Evolutionary conservation across 2,113 vertebrate genomes (phyloP).

Genomic region (Nerophis lumbriciformis): DNA sequence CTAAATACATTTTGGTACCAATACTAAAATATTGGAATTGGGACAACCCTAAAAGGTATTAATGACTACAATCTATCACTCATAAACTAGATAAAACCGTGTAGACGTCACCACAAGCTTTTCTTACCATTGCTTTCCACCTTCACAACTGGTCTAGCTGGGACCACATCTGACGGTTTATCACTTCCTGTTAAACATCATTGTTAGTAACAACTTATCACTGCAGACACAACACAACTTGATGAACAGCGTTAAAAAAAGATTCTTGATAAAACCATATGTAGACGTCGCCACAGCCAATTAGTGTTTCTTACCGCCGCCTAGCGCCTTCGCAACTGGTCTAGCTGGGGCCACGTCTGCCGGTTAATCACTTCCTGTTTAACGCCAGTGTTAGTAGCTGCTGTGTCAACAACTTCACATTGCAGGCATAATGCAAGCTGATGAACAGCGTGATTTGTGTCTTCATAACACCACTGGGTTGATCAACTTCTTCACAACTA

Average conservation of each 20-base stretch:
- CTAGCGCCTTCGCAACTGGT: background rate
- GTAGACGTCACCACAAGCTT: background rate
- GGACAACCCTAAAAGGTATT: no score
- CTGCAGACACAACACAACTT: background rate
- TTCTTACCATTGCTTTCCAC: constrained; percentile 23
- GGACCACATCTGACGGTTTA: background rate
- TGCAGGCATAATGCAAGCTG: background rate
- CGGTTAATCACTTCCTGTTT: background rate
- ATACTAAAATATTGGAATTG: no score
- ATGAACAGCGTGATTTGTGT: constrained; percentile 1
- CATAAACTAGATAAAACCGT: constrained; percentile 8
- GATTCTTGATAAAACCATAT: background rate
- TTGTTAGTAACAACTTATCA: constrained; percentile 19
- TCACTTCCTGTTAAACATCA: background rate
- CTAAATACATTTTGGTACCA: no score
- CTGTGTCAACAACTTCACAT: constrained; percentile 7
- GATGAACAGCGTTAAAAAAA: background rate
- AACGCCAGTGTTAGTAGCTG: constrained; percentile 1
- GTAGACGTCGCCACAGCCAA: background rate
- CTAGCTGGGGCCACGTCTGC: background rate
- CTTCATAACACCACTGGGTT: no score
- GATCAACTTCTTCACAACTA: no score
- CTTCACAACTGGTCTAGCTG: constrained; percentile 1
- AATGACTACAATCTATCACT: background rate
- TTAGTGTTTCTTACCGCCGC: background rate